Conservation (phyloP, 2,888 invertebrate genomes). For the Lasius platythorax region DNA sequence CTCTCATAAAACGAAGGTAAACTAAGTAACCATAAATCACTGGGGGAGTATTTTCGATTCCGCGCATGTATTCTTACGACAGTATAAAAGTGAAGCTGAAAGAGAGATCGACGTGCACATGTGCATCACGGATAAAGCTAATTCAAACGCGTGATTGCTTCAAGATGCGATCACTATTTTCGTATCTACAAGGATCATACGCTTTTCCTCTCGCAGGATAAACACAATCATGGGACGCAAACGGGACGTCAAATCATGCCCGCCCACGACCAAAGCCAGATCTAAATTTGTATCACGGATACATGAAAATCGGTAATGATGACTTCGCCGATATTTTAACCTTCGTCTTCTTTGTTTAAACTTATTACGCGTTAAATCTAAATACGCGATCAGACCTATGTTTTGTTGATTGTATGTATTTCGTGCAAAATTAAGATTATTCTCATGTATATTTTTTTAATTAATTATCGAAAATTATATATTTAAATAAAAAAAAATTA, state of each 20-base stretch:
- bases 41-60: background rate
- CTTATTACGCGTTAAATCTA: background rate
- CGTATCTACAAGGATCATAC: background rate
- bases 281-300: conserved; percentile 1
- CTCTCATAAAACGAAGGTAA: background rate
- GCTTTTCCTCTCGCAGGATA: conserved; percentile 17
- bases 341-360: conserved; percentile 4
- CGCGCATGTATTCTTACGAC: background rate
- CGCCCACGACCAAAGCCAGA: conserved; percentile 25
- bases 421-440: background rate
- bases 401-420: background rate
- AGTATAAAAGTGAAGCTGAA: background rate
- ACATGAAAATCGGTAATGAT: conserved; percentile 20
- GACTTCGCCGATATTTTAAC: background rate
- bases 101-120: background rate
- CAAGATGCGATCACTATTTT: background rate
- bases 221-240: conserved; percentile 32
- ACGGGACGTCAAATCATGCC: conserved; percentile 34
- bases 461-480: background rate
- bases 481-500: background rate
- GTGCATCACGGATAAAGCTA: background rate
- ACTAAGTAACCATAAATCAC: background rate
- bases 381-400: background rate
- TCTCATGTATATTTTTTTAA: background rate
- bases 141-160: background rate